Percentiles rank a stretch among this genome's conserved stretches.
These are phyloP conservation scores for Phylloscopus trochiloides DNA, from an alignment of 2,113 vertebrate genomes.

Conservation along the genomic window DNA sequence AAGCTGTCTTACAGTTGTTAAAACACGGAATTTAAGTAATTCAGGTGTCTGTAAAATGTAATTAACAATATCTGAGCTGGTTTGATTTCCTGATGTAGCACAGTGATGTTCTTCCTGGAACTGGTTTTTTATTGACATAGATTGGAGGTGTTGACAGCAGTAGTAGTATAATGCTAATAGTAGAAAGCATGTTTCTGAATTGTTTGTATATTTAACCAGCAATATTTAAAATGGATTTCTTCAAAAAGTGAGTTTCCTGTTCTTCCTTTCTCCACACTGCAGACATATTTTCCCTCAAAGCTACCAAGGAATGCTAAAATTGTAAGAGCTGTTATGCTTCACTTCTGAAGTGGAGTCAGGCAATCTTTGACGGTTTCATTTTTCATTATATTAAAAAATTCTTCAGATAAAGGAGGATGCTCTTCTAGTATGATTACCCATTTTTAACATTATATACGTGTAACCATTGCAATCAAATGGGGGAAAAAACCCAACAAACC, in stretches of 20 bases:
- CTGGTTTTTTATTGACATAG: background rate
- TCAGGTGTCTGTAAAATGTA: background rate
- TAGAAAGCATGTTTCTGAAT: background rate
- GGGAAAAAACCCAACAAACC: too few relatives aligned
- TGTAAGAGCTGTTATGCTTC: background rate
- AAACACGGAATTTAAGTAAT: background rate
- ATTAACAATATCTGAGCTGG: background rate
- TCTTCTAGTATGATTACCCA: background rate
- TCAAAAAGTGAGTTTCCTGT: background rate
- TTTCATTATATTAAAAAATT: background rate
- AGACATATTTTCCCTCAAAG: background rate
- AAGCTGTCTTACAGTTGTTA: background rate
- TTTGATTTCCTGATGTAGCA: background rate
- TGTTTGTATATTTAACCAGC: background rate
- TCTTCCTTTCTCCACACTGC: background rate
- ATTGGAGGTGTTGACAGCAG: background rate
- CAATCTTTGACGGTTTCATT: background rate
- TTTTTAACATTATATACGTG: background rate
- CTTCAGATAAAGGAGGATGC: background rate
- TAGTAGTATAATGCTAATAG: accelerated
- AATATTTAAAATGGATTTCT: background rate
- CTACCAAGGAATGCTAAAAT: background rate
- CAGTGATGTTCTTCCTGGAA: background rate
- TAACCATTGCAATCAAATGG: background rate
- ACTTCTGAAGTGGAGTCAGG: background rate